Conservation (phyloP, 2,113 vertebrate genomes). For the Calyptommatus sinebrachiatus region DNA sequence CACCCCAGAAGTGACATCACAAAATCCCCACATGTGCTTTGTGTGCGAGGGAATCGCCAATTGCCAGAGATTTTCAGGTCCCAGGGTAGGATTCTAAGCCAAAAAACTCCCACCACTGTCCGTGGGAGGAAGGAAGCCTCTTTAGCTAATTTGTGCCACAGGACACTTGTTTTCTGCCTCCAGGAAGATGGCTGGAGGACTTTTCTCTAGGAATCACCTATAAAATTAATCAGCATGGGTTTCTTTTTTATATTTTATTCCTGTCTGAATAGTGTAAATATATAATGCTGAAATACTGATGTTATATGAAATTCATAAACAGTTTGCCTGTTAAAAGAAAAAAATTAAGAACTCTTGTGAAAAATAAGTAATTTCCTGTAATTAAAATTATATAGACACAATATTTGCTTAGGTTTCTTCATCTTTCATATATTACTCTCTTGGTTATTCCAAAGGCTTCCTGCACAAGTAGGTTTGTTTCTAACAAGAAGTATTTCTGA, state of each 20-base stretch:
- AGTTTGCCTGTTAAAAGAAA: background rate
- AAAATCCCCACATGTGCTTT: too few relatives aligned
- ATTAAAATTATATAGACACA: background rate
- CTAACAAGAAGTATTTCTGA: background rate
- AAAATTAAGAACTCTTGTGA: background rate
- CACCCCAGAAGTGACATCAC: too few relatives aligned
- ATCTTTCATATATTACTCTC: background rate
- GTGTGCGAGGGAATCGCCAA: too few relatives aligned
- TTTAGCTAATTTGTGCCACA: too few relatives aligned
- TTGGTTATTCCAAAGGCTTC: background rate
- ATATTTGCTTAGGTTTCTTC: background rate
- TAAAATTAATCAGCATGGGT: background rate
- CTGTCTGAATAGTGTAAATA: too few relatives aligned
- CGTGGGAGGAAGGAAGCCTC: too few relatives aligned
- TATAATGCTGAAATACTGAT: background rate
- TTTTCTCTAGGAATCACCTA: conserved; percentile 1
- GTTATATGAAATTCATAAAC: background rate
- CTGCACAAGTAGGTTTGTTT: background rate
- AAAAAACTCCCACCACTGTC: too few relatives aligned
- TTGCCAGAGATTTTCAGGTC: too few relatives aligned
- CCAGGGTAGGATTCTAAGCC: too few relatives aligned
- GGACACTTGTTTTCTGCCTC: too few relatives aligned
- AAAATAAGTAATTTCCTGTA: background rate
- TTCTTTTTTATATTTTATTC: background rate
- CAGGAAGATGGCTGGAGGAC: too few relatives aligned